phyloP scores from a whole-genome alignment of 2,797 vertebrate species.

The Acrossocheilus wenchowensis region DNA sequence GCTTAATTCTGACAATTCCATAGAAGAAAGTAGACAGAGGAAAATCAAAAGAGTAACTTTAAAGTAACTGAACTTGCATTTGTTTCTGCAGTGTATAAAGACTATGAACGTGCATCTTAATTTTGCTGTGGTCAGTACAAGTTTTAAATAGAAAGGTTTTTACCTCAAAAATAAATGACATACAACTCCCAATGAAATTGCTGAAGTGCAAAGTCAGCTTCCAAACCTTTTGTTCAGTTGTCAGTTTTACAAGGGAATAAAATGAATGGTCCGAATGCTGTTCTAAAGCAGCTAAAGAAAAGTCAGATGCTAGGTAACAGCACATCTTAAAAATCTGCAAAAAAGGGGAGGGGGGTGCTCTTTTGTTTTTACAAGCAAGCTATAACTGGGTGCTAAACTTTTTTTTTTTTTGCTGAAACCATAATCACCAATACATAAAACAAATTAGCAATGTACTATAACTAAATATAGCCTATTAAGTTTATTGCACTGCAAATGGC shows the following conservation, averaged over 20 bases:
- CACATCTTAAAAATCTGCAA: constrained; percentile 24
- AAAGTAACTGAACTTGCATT: not conserved
- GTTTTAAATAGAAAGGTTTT: not conserved
- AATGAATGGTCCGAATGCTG: constrained; percentile 3
- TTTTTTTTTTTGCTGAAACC: not conserved
- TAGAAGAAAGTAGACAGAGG: too few species aligned
- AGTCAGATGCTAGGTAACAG: constrained; percentile 19
- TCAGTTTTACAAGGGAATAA: constrained; percentile 30
- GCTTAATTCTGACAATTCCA: not conserved
- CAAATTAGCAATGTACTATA: not conserved
- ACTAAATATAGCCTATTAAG: not conserved
- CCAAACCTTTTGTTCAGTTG: constrained; percentile 24
- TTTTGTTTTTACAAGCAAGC: constrained; percentile 17
- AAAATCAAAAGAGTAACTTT: not conserved
- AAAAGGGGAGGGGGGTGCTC: not conserved
- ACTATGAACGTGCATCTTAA: not conserved
- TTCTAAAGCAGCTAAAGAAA: not conserved
- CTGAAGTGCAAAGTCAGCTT: constrained; percentile 24
- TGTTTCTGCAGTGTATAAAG: not conserved
- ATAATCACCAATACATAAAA: not conserved
- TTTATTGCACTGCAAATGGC: constrained; percentile 14
- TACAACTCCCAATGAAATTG: not conserved
- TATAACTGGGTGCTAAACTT: not conserved
- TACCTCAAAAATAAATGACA: constrained; percentile 7
- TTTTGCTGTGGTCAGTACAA: too few species aligned